A percentile compares a stretch with the other conserved stretches of the same genome.
Conservation (phyloP, 1,140 invertebrate genomes). For the Cyphomyrmex costatus region DNA sequence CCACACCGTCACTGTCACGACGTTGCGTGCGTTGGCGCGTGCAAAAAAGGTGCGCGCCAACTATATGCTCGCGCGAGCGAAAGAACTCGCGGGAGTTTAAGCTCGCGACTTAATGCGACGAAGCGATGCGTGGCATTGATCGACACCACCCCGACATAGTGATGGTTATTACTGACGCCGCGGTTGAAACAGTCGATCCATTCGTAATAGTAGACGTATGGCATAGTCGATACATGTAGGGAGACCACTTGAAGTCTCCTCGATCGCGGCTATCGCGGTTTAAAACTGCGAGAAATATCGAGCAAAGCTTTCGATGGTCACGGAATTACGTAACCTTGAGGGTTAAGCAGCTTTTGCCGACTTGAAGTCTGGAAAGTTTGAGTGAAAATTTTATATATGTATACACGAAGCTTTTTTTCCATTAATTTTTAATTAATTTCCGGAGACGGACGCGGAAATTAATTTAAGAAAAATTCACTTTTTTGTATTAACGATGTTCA, state of each 20-base stretch:
- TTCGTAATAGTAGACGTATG: background rate
- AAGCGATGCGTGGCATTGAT: slow-evolving; percentile 37
- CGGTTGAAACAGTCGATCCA: slow-evolving; percentile 6
- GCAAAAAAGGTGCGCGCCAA: background rate
- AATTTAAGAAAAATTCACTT: background rate
- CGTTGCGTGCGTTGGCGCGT: slow-evolving; percentile 20
- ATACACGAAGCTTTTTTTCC: background rate
- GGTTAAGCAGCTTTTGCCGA: background rate
- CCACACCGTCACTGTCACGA: slow-evolving; percentile 3
- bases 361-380: background rate
- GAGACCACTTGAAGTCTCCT: background rate
- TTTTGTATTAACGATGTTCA: background rate
- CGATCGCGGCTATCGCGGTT: background rate
- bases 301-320: background rate
- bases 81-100: slow-evolving; percentile 26
- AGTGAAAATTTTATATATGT: background rate
- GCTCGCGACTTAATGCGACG: slow-evolving; percentile 24
- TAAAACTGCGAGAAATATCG: background rate
- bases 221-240: background rate
- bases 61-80: background rate
- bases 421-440: background rate
- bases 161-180: slow-evolving; percentile 4
- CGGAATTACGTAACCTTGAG: background rate
- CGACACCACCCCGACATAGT: background rate
- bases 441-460: background rate